A percentile compares a stretch with the other conserved stretches of the same genome.
Evolutionary conservation across 2,888 invertebrate genomes (phyloP).

Genomic region (Scotopteryx bipunctaria): DNA sequence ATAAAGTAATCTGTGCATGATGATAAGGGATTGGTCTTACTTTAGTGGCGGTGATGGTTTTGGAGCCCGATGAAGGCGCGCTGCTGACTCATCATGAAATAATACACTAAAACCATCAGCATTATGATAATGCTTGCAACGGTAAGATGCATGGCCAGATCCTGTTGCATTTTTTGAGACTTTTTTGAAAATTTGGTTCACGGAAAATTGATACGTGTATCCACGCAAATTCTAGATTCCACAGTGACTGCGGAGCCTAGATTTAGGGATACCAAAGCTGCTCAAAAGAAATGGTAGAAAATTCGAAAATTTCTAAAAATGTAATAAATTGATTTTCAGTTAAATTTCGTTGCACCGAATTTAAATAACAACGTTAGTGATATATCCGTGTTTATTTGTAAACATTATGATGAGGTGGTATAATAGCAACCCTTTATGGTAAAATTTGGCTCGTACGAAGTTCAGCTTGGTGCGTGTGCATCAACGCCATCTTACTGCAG

Average conservation of each 20-base stretch:
- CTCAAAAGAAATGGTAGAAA: too few relatives aligned
- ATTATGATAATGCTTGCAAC: background rate
- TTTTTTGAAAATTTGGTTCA: background rate
- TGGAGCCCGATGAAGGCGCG: background rate
- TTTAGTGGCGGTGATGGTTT: background rate
- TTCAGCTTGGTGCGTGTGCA: background rate
- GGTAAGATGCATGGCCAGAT: background rate
- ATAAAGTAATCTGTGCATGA: background rate
- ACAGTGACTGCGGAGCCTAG: too few relatives aligned
- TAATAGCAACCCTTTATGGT: too few relatives aligned
- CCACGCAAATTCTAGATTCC: too few relatives aligned
- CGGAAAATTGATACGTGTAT: too few relatives aligned
- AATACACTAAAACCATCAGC: background rate
- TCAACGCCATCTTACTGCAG: slow-evolving; percentile 17
- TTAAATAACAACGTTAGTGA: too few relatives aligned
- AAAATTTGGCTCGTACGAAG: background rate
- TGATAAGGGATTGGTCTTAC: background rate
- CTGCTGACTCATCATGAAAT: background rate
- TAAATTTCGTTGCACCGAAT: too few relatives aligned
- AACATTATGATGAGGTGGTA: too few relatives aligned
- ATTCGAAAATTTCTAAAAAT: background rate
- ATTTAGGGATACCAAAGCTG: too few relatives aligned
- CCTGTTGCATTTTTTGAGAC: background rate
- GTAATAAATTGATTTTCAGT: too few relatives aligned
- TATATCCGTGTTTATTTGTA: too few relatives aligned